Conservation (phyloP, 2,113 vertebrate species). For the Mus pahari region DNA sequence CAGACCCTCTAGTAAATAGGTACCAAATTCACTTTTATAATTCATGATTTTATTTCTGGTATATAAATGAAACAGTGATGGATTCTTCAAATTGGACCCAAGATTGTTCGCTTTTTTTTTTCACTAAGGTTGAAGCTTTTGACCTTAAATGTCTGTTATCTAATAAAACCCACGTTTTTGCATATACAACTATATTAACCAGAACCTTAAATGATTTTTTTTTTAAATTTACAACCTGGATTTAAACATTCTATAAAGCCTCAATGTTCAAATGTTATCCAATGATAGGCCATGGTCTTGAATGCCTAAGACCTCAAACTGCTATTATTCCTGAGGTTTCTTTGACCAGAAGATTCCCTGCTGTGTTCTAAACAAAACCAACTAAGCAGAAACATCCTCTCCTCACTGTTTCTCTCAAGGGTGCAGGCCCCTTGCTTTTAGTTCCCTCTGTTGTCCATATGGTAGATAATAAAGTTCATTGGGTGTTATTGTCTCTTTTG, state of each 20-base stretch:
- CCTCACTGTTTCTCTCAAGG: not conserved
- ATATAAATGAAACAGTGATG: not conserved
- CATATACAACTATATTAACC: not conserved
- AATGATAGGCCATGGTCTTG: not conserved
- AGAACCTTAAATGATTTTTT: too few species aligned
- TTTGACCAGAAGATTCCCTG: not conserved
- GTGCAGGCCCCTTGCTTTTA: not conserved
- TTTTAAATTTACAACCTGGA: not conserved
- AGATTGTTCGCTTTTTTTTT: not conserved
- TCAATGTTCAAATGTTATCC: accelerated
- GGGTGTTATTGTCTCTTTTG: not conserved
- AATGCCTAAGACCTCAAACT: accelerated
- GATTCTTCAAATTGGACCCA: not conserved
- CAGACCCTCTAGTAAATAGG: not conserved
- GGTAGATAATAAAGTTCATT: not conserved
- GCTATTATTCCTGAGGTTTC: not conserved
- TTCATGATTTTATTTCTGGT: not conserved
- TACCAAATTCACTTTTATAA: not conserved
- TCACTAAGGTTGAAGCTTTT: not conserved
- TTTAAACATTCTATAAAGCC: not conserved
- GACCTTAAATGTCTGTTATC: not conserved
- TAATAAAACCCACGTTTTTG: not conserved
- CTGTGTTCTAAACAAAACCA: not conserved
- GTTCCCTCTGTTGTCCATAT: not conserved
- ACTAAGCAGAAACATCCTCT: not conserved